phyloP scores from a whole-genome alignment of 2,797 vertebrate genomes.

The Coendou prehensilis region DNA sequence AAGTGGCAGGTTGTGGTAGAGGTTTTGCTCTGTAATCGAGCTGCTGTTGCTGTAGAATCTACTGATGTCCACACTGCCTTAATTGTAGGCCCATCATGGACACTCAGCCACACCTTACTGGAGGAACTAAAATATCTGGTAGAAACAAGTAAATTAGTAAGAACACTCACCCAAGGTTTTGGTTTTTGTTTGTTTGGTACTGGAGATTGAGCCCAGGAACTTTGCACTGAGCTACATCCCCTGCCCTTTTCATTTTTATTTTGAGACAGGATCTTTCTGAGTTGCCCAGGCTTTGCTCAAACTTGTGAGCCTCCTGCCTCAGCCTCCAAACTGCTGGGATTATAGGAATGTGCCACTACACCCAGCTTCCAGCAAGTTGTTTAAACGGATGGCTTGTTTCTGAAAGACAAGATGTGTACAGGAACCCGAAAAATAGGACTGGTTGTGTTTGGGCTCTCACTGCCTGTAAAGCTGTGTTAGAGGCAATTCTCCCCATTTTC shows the following conservation, averaged over 20 bases:
- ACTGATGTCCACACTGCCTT: not conserved
- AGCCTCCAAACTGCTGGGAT: not conserved
- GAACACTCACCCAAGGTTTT: not conserved
- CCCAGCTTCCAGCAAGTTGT: not conserved
- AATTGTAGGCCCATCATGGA: not conserved
- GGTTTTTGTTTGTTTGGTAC: not conserved
- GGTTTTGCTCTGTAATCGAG: not conserved
- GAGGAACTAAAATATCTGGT: not conserved
- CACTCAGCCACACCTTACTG: not conserved
- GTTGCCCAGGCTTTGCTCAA: not conserved
- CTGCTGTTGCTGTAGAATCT: not conserved
- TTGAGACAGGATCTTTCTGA: not conserved
- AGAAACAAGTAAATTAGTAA: not conserved
- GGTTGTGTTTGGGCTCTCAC: not conserved
- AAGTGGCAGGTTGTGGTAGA: not conserved
- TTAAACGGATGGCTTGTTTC: constrained; percentile 51
- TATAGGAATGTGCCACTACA: not conserved
- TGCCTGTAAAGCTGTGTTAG: not conserved
- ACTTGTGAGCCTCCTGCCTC: not conserved
- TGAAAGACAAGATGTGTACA: constrained; percentile 16
- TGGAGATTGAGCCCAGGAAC: not conserved
- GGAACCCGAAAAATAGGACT: not conserved
- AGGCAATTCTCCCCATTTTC: not conserved
- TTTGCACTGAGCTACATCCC: not conserved
- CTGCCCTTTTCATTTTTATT: not conserved